These are phyloP conservation scores for Xylota segnis DNA, from an alignment of 2,888 invertebrate species.

Conservation along the genomic window DNA sequence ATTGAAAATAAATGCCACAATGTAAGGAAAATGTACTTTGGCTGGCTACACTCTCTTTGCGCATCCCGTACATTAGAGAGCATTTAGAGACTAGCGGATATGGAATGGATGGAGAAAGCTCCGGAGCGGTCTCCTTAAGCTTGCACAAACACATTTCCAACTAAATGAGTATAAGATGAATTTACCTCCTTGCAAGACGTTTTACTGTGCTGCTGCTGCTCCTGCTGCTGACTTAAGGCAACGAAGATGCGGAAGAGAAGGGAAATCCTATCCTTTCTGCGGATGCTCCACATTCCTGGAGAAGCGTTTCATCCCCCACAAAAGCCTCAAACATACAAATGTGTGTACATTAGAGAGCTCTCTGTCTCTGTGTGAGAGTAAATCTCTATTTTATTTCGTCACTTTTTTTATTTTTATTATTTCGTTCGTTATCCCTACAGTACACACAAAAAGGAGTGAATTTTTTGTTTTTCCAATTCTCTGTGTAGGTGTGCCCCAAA, in stretches of 20 bases:
- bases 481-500: constrained; percentile 75
- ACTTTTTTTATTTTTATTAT: too few relatives aligned
- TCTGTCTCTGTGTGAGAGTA: constrained; percentile 52
- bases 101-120: constrained; percentile 62
- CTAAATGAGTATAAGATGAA: constrained; percentile 25
- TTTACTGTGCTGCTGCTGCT: too few relatives aligned
- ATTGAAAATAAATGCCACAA: constrained; percentile 50
- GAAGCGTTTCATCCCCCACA: constrained; percentile 51
- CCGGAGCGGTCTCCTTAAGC: constrained; percentile 39
- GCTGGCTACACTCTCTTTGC: constrained; percentile 68
- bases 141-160: constrained; percentile 50
- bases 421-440: constrained; percentile 28
- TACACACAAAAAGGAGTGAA: constrained; percentile 30
- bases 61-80: constrained; percentile 72
- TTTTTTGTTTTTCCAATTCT: constrained; percentile 55
- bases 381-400: constrained; percentile 73
- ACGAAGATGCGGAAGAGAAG: not conserved
- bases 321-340: constrained; percentile 59
- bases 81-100: constrained; percentile 37
- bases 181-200: constrained; percentile 68
- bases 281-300: constrained; percentile 70
- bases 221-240: not conserved
- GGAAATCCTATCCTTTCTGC: constrained; percentile 49
- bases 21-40: constrained; percentile 67
- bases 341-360: constrained; percentile 55